These are phyloP conservation scores for Odontomachus brunneus DNA, from an alignment of 1,140 invertebrate genomes.

Conservation along the genomic window DNA sequence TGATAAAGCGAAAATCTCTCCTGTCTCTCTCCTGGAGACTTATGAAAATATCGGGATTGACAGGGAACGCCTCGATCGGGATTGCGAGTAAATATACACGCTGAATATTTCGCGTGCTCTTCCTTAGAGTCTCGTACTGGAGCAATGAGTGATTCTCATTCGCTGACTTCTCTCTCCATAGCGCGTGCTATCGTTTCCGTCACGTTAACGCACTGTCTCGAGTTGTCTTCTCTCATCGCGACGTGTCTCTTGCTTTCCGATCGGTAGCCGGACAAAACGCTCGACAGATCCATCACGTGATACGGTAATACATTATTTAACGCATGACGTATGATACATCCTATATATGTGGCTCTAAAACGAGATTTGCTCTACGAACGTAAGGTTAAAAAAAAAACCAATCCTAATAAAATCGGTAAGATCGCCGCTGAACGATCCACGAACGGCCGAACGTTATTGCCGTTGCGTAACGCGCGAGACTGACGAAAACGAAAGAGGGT, in stretches of 20 bases:
- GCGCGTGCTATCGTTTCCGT: no score
- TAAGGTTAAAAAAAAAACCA: constrained; percentile 67
- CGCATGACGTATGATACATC: constrained; percentile 65
- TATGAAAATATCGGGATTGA: neutral
- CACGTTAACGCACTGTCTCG: neutral
- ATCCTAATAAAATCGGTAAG: constrained; percentile 66
- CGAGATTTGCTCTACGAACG: constrained; percentile 62
- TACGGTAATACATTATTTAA: constrained; percentile 47
- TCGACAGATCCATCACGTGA: constrained; percentile 41
- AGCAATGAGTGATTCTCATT: no score
- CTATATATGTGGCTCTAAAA: constrained; percentile 55
- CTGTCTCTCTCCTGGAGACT: neutral
- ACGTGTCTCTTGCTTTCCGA: constrained; percentile 11
- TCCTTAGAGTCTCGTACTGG: neutral
- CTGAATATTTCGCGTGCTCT: neutral
- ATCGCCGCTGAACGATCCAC: constrained; percentile 50
- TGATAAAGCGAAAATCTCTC: neutral
- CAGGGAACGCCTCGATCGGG: neutral
- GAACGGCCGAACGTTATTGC: constrained; percentile 49
- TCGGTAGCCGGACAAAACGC: constrained; percentile 25
- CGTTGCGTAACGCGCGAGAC: constrained; percentile 31
- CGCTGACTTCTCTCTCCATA: no score
- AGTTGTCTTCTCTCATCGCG: neutral
- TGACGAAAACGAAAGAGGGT: neutral
- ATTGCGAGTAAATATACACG: constrained; percentile 12